Evolutionary conservation across 2,113 vertebrate species (phyloP).

Genomic region (Crocuta crocuta): DNA sequence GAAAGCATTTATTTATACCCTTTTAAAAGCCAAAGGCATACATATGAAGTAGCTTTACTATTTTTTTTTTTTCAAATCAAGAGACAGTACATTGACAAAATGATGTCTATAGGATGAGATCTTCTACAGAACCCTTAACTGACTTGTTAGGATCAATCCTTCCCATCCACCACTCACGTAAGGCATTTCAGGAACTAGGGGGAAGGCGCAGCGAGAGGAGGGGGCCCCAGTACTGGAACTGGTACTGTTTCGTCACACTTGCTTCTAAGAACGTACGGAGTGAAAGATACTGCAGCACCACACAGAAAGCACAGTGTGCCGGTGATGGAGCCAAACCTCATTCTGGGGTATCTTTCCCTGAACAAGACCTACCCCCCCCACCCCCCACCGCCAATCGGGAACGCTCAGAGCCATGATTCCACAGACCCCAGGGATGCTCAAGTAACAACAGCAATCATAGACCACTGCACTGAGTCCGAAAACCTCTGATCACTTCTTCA

Average conservation of each 20-base stretch:
- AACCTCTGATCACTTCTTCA: not conserved
- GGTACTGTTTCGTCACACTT: not conserved
- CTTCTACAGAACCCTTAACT: not conserved
- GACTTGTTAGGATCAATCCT: not conserved
- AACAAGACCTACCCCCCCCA: not conserved
- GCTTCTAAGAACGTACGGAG: not conserved
- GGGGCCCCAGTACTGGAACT: not conserved
- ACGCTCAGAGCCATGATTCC: not conserved
- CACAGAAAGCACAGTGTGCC: not conserved
- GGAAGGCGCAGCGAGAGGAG: not conserved
- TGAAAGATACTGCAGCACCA: not conserved
- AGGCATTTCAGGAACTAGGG: not conserved
- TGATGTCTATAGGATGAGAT: not conserved
- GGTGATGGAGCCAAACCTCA: not conserved
- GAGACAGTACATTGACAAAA: not conserved
- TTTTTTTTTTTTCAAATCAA: not conserved
- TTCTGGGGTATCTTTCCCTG: not conserved
- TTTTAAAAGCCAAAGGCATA: not conserved
- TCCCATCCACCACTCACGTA: not conserved
- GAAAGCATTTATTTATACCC: not conserved
- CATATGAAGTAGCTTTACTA: not conserved
- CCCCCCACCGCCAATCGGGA: not conserved
- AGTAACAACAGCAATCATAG: not conserved
- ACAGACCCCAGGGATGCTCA: not conserved
- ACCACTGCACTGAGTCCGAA: fast-evolving